Evolutionary conservation across 2,888 invertebrate genomes (phyloP), one percentile per base, ranked within the genome.

Genomic region (Ornithoptera priamus): DNA sequence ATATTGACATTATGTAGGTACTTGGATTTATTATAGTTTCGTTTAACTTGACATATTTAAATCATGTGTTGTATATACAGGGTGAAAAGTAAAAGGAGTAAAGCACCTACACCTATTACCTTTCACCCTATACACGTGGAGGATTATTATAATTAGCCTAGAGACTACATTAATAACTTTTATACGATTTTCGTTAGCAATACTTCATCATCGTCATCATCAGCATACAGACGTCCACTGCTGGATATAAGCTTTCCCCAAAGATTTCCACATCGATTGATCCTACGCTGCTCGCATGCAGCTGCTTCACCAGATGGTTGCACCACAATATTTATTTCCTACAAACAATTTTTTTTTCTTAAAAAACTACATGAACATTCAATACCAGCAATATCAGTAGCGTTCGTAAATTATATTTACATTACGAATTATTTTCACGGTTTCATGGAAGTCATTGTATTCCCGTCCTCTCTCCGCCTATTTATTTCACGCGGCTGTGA

Each of bases 401-500:
- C 8, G 20, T 57, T 57, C 1, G 20, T 20, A 57, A 57, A 22
- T 57, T 57, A 10, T 57, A 57, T 57, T 57, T 57, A 20, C 57
- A 57, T 3, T 24, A 46, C 46, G 30, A 59, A 58, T 63, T 63
- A 63, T 63, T 46, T n/a, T 53, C 46, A 15, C 30, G 4, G 30
- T 20, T 59, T 63, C 59, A 22, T 20, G 46, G 64, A 50, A 53
- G 20, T 61, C 46, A 42, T 42, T 50, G 42, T 65, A 46, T 62
- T 65, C 61, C 65, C 69, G 61, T 69, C 57, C 42, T 59, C 6
- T 30, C 39, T 10, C 39, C 42, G 36, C 20, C 68, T 64, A 68
- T 68, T 68, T 69, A 61, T 69, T 64, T 62, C 65, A 62, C 61
- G 24, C 39, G 65, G 62, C 42, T 22, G 61, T 69, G 69, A 69